Conservation (phyloP, 2,113 vertebrate genomes). For the Sapajus apella region DNA sequence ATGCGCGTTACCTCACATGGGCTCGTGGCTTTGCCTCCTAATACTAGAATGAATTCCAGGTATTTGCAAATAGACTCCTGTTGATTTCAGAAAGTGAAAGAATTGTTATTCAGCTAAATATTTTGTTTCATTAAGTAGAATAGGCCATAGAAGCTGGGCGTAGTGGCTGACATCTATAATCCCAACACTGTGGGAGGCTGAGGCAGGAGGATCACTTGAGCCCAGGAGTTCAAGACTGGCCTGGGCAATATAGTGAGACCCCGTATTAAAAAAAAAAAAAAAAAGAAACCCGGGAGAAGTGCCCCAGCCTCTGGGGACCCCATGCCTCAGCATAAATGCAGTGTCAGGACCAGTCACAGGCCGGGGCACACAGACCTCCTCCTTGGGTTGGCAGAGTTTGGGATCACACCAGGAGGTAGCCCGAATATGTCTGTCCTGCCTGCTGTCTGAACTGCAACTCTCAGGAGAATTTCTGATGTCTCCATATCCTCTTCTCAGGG, state of each 20-base stretch:
- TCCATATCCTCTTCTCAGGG: background rate
- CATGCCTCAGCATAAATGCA: background rate
- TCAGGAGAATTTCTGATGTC: background rate
- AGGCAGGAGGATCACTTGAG: too few relatives aligned
- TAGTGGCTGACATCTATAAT: too few relatives aligned
- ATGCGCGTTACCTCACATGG: accelerated
- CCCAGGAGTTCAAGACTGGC: too few relatives aligned
- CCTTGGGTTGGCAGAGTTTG: too few relatives aligned
- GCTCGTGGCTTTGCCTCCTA: background rate
- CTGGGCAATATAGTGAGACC: too few relatives aligned
- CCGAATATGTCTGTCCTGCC: too few relatives aligned
- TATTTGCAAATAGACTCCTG: accelerated
- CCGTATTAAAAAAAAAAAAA: too few relatives aligned
- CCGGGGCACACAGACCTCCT: background rate
- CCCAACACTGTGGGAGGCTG: too few relatives aligned
- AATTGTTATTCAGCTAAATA: accelerated
- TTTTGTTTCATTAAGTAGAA: background rate
- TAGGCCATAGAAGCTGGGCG: background rate
- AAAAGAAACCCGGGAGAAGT: too few relatives aligned
- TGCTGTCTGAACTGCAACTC: background rate
- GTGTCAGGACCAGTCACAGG: background rate
- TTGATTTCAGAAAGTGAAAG: background rate
- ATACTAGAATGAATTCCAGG: background rate
- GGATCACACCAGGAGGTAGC: background rate
- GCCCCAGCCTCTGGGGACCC: background rate